Conservation (phyloP, 2,113 vertebrate species). For the Crypturellus undulatus region DNA sequence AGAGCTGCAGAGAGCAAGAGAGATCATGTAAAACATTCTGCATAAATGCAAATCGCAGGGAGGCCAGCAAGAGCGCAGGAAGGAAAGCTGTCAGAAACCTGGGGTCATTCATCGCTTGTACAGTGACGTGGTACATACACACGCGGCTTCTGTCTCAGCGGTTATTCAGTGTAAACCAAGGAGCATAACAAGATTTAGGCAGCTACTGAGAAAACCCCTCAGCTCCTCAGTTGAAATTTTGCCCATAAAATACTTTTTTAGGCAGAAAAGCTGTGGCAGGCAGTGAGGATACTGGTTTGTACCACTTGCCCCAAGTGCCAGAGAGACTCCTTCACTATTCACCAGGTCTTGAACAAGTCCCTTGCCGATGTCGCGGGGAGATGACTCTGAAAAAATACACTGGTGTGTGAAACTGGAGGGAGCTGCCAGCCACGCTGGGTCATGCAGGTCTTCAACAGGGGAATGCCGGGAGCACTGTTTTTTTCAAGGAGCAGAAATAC, state of each 20-base stretch:
- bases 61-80: not conserved
- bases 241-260: conserved; percentile 19
- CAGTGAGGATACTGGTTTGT: conserved; percentile 13
- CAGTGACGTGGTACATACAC: not conserved
- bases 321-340: not conserved
- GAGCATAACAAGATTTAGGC: not conserved
- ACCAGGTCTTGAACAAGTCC: not conserved
- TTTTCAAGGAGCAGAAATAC: not conserved
- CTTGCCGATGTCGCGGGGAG: not conserved
- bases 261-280: not conserved
- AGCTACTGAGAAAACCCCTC: conserved; percentile 2
- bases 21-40: not conserved
- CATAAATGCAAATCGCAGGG: not conserved
- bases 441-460: not conserved
- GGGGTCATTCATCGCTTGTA: not conserved
- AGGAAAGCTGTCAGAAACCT: not conserved
- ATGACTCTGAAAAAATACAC: not conserved
- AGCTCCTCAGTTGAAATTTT: conserved; percentile 19
- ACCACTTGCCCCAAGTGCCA: not conserved
- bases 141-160: not conserved
- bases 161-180: not conserved
- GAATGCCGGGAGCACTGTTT: not conserved
- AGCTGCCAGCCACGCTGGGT: not conserved
- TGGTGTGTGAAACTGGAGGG: not conserved
- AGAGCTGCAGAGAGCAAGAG: not conserved